Conservation (phyloP, 2,113 vertebrate genomes). For the Orthonyx spaldingii region DNA sequence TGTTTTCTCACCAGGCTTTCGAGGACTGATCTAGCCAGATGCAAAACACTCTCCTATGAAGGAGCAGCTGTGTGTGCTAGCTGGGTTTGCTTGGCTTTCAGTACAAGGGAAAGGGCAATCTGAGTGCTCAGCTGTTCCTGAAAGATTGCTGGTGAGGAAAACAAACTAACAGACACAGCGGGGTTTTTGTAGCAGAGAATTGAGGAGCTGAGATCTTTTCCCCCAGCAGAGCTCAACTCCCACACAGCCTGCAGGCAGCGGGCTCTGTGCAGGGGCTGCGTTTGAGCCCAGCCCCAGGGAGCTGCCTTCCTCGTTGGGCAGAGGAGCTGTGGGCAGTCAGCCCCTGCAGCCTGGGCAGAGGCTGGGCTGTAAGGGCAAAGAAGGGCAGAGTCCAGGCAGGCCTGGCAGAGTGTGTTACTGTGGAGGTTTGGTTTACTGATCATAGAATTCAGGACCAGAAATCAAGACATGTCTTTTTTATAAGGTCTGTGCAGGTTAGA, state of each 20-base stretch:
- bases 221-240: neutral
- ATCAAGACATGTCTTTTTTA: fast-evolving
- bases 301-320: neutral
- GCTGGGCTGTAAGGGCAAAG: neutral
- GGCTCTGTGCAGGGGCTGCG: neutral
- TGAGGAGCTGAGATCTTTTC: neutral
- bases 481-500: neutral
- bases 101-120: neutral
- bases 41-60: neutral
- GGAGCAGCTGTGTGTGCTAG: conserved; percentile 29
- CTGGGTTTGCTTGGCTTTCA: neutral
- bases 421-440: neutral
- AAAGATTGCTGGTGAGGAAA: neutral
- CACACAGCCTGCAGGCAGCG: neutral
- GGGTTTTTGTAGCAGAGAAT: neutral
- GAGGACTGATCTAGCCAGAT: neutral
- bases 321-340: neutral
- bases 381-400: neutral
- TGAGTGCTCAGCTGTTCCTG: neutral
- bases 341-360: neutral
- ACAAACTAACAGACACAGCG: neutral
- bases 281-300: neutral
- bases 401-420: neutral
- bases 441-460: neutral
- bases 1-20: neutral